Conservation (phyloP, 2,113 vertebrate species). For the Lagopus leucura region DNA sequence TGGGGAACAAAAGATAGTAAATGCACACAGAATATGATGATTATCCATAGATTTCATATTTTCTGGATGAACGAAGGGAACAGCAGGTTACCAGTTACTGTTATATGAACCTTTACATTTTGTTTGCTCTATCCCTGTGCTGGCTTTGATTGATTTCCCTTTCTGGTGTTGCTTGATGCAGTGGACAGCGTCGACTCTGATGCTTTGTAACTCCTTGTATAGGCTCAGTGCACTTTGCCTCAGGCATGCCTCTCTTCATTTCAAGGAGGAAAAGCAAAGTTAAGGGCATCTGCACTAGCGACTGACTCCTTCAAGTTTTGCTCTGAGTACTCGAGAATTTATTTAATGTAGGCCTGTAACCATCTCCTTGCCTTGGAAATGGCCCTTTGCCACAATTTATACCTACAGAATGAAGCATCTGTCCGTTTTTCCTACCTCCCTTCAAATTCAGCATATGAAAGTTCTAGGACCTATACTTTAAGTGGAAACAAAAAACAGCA, state of each 20-base stretch:
- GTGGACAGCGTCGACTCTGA: background rate
- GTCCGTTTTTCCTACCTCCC: background rate
- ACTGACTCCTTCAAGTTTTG: background rate
- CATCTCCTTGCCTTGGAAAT: background rate
- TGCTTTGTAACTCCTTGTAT: background rate
- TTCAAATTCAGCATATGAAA: background rate
- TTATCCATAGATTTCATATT: background rate
- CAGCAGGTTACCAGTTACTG: background rate
- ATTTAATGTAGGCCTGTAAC: background rate
- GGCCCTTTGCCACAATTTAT: background rate
- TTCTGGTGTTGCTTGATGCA: background rate
- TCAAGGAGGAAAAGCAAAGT: background rate
- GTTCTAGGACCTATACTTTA: background rate
- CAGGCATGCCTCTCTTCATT: background rate
- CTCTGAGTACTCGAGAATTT: background rate
- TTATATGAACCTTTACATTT: background rate
- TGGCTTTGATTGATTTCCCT: background rate
- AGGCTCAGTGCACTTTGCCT: background rate
- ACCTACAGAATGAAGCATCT: background rate
- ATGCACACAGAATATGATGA: background rate
- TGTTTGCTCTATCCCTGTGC: background rate
- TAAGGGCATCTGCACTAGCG: background rate
- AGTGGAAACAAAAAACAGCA: background rate
- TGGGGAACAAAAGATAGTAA: background rate
- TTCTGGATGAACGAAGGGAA: background rate